Percentiles rank a stretch among this genome's conserved stretches.
These are phyloP conservation scores for Cheirogaleus major DNA, from an alignment of 2,797 vertebrate species.

Conservation along the genomic window DNA sequence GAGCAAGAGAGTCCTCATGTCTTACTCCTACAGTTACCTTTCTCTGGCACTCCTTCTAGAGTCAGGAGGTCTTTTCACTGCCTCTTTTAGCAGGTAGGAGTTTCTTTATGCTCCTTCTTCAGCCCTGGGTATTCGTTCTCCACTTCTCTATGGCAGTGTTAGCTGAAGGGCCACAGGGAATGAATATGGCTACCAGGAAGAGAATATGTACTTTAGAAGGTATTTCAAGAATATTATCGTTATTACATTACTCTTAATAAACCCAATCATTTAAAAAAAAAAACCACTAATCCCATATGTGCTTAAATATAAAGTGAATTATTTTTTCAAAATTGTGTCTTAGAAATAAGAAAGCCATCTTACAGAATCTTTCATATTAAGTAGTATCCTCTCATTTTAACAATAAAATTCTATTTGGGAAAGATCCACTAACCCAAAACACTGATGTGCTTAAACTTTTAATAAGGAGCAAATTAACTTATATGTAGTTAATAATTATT, in stretches of 20 bases:
- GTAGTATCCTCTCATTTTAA: not conserved
- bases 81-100: not conserved
- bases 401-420: not conserved
- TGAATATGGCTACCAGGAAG: not conserved
- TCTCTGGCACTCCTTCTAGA: not conserved
- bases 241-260: not conserved
- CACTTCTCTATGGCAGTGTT: not conserved
- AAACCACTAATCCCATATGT: not conserved
- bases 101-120: not conserved
- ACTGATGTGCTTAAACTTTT: not conserved
- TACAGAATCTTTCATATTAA: not conserved
- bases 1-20: not conserved
- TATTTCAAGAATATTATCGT: not conserved
- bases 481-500: not conserved
- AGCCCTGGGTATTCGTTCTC: not conserved
- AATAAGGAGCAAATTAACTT: not conserved
- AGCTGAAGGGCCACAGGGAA: not conserved
- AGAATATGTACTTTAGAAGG: not conserved
- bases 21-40: not conserved
- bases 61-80: not conserved
- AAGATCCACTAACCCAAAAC: not conserved
- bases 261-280: not conserved
- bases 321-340: not conserved
- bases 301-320: not conserved
- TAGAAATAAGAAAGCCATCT: not conserved